Percentiles rank a stretch among this genome's conserved stretches.
phyloP scores from a whole-genome alignment of 2,888 invertebrate genomes.

The Plagodis pulveraria region DNA sequence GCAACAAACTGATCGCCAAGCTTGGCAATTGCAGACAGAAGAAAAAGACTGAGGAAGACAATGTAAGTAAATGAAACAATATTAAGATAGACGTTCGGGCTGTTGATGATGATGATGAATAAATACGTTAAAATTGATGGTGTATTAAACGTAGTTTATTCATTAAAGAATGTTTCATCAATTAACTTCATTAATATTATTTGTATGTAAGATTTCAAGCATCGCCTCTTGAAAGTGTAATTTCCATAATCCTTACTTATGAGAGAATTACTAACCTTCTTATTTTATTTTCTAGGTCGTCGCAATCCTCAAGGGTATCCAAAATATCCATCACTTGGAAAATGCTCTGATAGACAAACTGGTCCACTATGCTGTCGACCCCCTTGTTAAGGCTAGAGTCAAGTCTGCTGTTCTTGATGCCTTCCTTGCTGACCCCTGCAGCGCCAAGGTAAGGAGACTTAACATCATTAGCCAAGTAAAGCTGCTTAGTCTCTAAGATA shows the following conservation, averaged over 20 bases:
- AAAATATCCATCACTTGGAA: constrained; percentile 89
- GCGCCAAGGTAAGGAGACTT: constrained; percentile 65
- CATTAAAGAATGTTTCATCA: too few species aligned
- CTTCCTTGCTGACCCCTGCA: constrained; percentile 89
- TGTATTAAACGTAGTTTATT: too few species aligned
- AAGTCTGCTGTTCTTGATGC: constrained; percentile 93
- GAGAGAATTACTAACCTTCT: too few species aligned
- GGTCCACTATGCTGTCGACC: constrained; percentile 86
- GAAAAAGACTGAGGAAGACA: constrained; percentile 88
- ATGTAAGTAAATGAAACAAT: constrained; percentile 56
- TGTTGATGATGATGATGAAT: too few species aligned
- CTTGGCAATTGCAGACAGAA: constrained; percentile 88
- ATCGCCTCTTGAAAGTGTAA: too few species aligned
- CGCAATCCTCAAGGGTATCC: constrained; percentile 91
- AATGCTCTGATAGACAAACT: constrained; percentile 86
- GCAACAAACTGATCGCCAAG: constrained; percentile 87
- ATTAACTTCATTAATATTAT: too few species aligned
- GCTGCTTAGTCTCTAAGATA: too few species aligned
- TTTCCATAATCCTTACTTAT: too few species aligned
- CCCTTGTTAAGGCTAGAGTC: constrained; percentile 86
- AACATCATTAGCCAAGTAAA: too few species aligned
- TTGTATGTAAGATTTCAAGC: too few species aligned
- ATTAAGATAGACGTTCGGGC: too few species aligned
- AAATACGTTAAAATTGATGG: too few species aligned
- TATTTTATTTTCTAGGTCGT: constrained; percentile 74